A percentile compares a stretch with the other conserved stretches of the same genome.
Evolutionary conservation across 2,113 vertebrate species (phyloP).

Genomic region (Sclerurus mexicanus): DNA sequence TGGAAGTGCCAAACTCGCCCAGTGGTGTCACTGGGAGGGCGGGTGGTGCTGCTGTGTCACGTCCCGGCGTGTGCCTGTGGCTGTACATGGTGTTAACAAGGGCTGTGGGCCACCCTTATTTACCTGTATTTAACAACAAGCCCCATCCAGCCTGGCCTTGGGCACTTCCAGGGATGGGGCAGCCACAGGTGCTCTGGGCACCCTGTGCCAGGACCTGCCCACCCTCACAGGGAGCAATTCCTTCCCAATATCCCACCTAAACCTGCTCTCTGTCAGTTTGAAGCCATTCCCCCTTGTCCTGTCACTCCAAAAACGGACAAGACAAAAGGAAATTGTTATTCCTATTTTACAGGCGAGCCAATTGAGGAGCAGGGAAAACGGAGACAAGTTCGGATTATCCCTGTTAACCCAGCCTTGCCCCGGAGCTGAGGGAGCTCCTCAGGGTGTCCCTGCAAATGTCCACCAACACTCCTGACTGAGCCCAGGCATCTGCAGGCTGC

Average conservation of each 20-base stretch:
- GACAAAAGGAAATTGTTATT: background rate
- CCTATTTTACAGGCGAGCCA: background rate
- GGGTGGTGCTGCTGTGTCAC: background rate
- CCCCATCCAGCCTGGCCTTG: background rate
- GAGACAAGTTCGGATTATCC: accelerated
- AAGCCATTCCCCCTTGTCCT: background rate
- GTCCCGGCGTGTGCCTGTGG: accelerated
- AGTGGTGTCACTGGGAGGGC: accelerated
- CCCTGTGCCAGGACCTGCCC: background rate
- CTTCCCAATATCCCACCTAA: background rate
- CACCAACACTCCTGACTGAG: background rate
- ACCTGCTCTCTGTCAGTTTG: background rate
- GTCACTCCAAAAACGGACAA: background rate
- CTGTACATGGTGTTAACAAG: accelerated
- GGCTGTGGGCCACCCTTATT: background rate
- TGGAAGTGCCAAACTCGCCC: background rate
- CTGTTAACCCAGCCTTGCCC: background rate
- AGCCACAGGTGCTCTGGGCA: background rate
- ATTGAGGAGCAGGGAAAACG: background rate
- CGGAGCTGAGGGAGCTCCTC: background rate
- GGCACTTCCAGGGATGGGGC: background rate
- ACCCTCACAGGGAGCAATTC: background rate
- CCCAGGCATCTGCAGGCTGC: background rate
- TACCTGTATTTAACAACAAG: background rate
- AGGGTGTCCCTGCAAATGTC: background rate